A percentile compares a stretch with the other conserved stretches of the same genome.
phyloP scores from a whole-genome alignment of 2,888 invertebrate genomes.

The Rhyacophila evoluta region DNA sequence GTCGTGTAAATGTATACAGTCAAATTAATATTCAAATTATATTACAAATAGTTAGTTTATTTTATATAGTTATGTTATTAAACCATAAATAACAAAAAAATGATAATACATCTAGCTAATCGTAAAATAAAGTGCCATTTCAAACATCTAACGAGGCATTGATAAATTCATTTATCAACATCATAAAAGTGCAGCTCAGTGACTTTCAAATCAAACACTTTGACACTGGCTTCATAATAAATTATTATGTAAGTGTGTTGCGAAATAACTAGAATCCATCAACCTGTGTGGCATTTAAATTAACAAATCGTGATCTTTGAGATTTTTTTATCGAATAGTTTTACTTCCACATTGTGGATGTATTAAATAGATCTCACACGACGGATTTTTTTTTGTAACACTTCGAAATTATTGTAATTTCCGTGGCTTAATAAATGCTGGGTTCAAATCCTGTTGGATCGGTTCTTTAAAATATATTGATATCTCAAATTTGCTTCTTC shows the following conservation, averaged over 20 bases:
- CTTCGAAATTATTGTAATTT: background rate
- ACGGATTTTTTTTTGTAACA: background rate
- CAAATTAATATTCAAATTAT: no score
- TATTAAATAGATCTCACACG: constrained; percentile 20
- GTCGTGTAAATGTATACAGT: no score
- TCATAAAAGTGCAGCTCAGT: constrained; percentile 1
- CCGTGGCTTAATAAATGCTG: no score
- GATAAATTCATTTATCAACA: background rate
- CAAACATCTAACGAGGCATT: background rate
- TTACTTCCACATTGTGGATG: background rate
- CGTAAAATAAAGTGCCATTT: background rate
- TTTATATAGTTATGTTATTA: no score
- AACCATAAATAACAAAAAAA: no score
- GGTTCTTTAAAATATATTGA: no score
- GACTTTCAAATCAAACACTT: background rate
- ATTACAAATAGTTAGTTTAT: no score
- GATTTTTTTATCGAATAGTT: background rate
- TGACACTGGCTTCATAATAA: background rate
- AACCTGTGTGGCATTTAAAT: constrained; percentile 6
- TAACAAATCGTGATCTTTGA: background rate
- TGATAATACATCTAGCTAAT: background rate
- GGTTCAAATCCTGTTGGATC: no score
- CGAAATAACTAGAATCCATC: background rate
- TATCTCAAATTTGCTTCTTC: no score
- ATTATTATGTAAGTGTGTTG: no score